These are phyloP conservation scores for Ormia ochracea DNA, from an alignment of 2,888 invertebrate genomes.

Conservation along the genomic window DNA sequence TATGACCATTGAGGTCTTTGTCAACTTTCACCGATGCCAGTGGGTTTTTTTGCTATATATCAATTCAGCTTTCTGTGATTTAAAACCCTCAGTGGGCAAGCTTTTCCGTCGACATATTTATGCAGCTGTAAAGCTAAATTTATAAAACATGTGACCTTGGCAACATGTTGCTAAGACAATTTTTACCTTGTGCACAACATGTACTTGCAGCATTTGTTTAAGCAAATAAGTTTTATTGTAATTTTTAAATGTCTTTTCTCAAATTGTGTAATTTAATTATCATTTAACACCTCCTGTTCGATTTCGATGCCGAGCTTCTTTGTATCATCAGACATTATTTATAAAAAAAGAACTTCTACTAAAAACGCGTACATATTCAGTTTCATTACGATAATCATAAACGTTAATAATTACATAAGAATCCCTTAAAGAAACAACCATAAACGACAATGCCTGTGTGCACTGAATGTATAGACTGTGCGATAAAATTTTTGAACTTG, in stretches of 20 bases:
- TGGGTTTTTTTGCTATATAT: too few species aligned
- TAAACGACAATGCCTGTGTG: slow-evolving; percentile 12
- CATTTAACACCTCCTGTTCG: slow-evolving; percentile 52
- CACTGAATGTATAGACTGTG: slow-evolving; percentile 29
- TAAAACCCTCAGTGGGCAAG: too few species aligned
- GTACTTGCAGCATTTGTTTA: neutral
- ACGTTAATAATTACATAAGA: slow-evolving; percentile 55
- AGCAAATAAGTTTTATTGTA: too few species aligned
- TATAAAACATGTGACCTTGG: too few species aligned
- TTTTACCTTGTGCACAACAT: neutral
- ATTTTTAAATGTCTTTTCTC: neutral
- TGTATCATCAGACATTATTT: neutral
- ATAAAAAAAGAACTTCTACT: slow-evolving; percentile 10
- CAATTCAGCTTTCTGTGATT: too few species aligned
- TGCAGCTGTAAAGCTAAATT: too few species aligned
- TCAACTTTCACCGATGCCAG: too few species aligned
- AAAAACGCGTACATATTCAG: neutral
- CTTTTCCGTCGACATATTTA: too few species aligned
- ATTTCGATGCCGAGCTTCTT: neutral
- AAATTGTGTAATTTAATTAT: slow-evolving; percentile 43
- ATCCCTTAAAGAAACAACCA: slow-evolving; percentile 49
- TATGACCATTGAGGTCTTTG: too few species aligned
- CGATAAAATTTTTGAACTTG: slow-evolving; percentile 51
- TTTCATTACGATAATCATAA: slow-evolving; percentile 60
- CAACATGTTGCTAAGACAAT: too few species aligned